Evolutionary conservation across 2,888 invertebrate genomes (phyloP), one percentile per base, ranked within the genome.

Genomic region (Drosophila peninsularis): DNA sequence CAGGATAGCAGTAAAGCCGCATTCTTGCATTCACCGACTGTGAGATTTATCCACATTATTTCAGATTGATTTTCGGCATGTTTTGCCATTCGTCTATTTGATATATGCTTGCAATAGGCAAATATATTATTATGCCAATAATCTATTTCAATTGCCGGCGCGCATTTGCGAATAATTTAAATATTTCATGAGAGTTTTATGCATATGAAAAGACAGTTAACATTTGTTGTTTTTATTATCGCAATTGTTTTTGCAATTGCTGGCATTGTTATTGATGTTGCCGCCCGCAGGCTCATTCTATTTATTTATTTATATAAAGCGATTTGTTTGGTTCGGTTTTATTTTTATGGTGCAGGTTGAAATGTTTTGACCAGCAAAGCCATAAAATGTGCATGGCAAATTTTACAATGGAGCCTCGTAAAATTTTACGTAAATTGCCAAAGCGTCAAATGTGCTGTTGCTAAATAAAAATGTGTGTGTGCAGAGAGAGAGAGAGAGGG

Each of bases 371-470:
- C 71, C 63, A 66, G 64, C 62, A 76, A 86, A 71, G 63, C 70
- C 66, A 76, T 74, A 74, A 80, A 83, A 81, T 82, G 71, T 76
- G 67, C 75, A 77, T 71, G 74, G 74, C 68, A 73, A 80, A 70
- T 69, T 80, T 74, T 67, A 70, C 82, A 84, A 75, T 81, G 75
- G 82, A 70, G 81, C 53, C 75, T 83, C 72, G 84, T 78, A 71
- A 80, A 83, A 83, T 69, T 78, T 74, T 88, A 82, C 74, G 67
- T 71, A 66, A 71, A 79, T 73, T 73, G 66, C 66, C 68, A 49
- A 55, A 78, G 67, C 67, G 70, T 69, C 73, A 81, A 75, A 76
- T 62, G 58, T 52, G 50, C 58, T 36, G 14, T 50, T 55, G 64
- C 56, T 50, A 62, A 68, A 50, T 47, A 62, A 45, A 70, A 62